Base-by-base conservation (phyloP, 2,797 vertebrate species). In the Echeneis naucrates region DNA sequence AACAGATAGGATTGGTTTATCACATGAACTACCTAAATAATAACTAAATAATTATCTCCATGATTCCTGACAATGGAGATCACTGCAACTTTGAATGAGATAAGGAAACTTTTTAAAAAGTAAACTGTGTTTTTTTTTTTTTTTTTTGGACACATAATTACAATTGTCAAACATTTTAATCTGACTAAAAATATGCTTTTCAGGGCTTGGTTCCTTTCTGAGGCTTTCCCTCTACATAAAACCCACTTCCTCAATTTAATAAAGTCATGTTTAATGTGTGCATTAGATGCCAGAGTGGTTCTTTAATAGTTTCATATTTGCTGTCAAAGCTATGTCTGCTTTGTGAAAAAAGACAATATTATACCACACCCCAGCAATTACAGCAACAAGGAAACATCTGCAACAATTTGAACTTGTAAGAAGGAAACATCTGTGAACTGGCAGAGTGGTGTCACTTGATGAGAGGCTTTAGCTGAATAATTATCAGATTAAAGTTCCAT, bases 361-460 rank as follows among this genome's bases (percentile, higher is more conserved):
- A 33, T 2, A 4, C 1, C 14, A 16, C 13, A n/a, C 8, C 37
- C 6, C 5, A n/a, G 38, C 1, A 4, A 2, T 16, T 8, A 26
- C 16, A 19, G 40, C 13, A 68, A 54, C 8, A 50, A 73, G 81
- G 76, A 78, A 64, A 69, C 55, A 51, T 63, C 62, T 82, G 71
- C 23, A 57, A 23, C 27, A 30, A 30, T 30, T 30, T 3, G 30
- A 30, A 30, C 30, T 35, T 0, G 30, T 44, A 40, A 50, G 26
- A 0, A 80, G 71, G 78, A 85, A 80, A 68, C 62, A 63, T 77
- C 71, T 83, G 79, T 62, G 5, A n/a, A 48, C 57, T 53, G 38
- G 50, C 23, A 62, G 24, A 61, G 53, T 51, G 16, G n/a, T 71
- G 59, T 79, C 27, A 74, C 52, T 51, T 75, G 16, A 50, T 58